Evolutionary conservation across 2,113 vertebrate species (phyloP), one percentile per base, ranked within the genome.

Genomic region (Dissostichus mawsoni): DNA sequence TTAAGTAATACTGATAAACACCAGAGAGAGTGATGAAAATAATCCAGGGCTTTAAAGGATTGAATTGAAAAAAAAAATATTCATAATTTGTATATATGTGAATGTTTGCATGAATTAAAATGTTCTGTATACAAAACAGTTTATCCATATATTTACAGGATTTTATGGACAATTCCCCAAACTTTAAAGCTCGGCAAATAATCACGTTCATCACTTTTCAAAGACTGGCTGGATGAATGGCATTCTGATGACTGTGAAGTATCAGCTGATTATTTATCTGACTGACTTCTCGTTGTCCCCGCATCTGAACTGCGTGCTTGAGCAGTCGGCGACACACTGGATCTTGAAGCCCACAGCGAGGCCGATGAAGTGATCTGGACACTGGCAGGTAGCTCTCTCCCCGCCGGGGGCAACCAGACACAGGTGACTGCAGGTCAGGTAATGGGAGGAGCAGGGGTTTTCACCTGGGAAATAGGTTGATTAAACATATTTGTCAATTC

Each of bases 231-330:
- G 0, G 14, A 75, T 56, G 17, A 20, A 36, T 51, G 20, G 20
- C 29, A 6, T 17, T 17, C 8, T 55, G 20, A 68, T 16, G 3
- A 55, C 10, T 44, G 56, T 61, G 11, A 44, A 55, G 66, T 10
- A 20, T 2, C 23, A 51, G 36, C 11, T 29, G 29, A 17, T 57
- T 61, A 66, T 64, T 20, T 11, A 13, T 50, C 5, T 47, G 6
- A 89, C 91, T 85, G 20, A 95, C 93, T 80, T 94, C 67, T 94
- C 93, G 47, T 95, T 94, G 90, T 95, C 94, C 4, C 92, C 93
- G 66, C 94, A 95, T 86, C 94, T 92, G 82, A 93, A 95, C 88
- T 94, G 92, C 4, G 93, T 95, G 83, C 94, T 95, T 87, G 93
- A 94, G 76, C 94, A 95, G 87, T 95, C 93, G 0, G 93, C 92